These are phyloP conservation scores for Pangasius krempfi DNA, from an alignment of 2,797 vertebrate genomes.

Conservation along the genomic window DNA sequence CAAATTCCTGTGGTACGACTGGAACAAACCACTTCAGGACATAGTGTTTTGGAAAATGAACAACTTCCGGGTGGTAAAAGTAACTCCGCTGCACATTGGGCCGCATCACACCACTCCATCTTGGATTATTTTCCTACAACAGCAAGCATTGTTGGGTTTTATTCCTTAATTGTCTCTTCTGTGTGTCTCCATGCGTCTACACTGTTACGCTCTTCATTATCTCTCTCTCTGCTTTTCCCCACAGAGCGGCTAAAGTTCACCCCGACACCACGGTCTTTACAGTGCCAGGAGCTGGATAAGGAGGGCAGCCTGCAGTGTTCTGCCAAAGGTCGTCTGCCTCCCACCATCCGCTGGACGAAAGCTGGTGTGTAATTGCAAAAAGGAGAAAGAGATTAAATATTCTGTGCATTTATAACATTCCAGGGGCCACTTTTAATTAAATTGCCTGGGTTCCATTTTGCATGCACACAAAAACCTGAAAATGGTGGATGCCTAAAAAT, in stretches of 20 bases:
- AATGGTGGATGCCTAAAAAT: neutral
- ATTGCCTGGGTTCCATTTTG: neutral
- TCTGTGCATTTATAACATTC: neutral
- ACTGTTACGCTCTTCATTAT: neutral
- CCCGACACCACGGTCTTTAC: conserved; percentile 77
- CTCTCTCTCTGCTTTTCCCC: neutral
- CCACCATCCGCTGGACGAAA: conserved; percentile 81
- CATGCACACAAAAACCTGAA: too few species aligned
- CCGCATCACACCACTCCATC: neutral
- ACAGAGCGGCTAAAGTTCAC: conserved; percentile 88
- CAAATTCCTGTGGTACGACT: neutral
- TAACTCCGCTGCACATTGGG: neutral
- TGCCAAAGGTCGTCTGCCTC: conserved; percentile 81
- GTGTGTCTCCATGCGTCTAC: neutral
- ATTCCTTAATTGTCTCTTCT: neutral
- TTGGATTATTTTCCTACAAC: neutral
- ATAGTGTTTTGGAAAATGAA: neutral
- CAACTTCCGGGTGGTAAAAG: neutral
- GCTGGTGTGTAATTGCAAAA: conserved; percentile 67
- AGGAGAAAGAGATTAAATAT: neutral
- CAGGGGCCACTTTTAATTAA: neutral
- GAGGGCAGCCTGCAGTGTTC: conserved; percentile 81
- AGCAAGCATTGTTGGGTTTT: neutral
- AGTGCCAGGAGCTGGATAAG: conserved; percentile 86
- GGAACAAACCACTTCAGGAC: neutral